Evolutionary conservation across 2,113 vertebrate species (phyloP), one percentile per base, ranked within the genome.

Genomic region (Rafetus swinhoei): DNA sequence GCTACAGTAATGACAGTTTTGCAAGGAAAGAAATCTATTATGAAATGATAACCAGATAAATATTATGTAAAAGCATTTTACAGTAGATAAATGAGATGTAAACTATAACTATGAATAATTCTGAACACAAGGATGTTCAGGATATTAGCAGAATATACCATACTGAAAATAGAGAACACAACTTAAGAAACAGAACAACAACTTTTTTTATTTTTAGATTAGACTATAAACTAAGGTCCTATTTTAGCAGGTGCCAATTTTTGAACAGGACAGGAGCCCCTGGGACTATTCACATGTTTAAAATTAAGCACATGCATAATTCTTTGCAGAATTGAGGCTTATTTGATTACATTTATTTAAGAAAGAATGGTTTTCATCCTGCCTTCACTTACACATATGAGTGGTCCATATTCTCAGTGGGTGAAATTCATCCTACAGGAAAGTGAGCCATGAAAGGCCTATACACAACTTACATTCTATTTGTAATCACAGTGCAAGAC

Each of bases 71-170:
- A 91, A 62, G 62, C 56, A 62, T 52, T 91, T 94, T 84, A 59
- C 55, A 60, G 53, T 29, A 45, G 60, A n/a, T 27, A 94, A 94
- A 95, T 72, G 60, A 96, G 65, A 57, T 79, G 72, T 27, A 92
- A 94, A 94, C 60, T 19, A 32, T 65, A 84, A 84, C 45, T 76
- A 84, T 60, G 80, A 56, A 85, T 82, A 87, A 90, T 77, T 80
- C 53, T 87, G 27, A 96, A 77, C 11, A 52, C 7, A 74, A 82
- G 35, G 84, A 82, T 85, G 93, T 84, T 60, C 76, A 74, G 80
- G 52, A 32, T 62, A 87, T 1, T 72, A 83, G 91, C 59, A 65
- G 74, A 65, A 93, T 84, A 65, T 6, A 10, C 54, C 16, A 29
- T 29, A 4, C 32, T 13, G 21, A 88, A 80, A 79, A 15, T 53